These are phyloP conservation scores for Cecidostiba fungosa DNA, from an alignment of 2,888 invertebrate species.

Conservation along the genomic window DNA sequence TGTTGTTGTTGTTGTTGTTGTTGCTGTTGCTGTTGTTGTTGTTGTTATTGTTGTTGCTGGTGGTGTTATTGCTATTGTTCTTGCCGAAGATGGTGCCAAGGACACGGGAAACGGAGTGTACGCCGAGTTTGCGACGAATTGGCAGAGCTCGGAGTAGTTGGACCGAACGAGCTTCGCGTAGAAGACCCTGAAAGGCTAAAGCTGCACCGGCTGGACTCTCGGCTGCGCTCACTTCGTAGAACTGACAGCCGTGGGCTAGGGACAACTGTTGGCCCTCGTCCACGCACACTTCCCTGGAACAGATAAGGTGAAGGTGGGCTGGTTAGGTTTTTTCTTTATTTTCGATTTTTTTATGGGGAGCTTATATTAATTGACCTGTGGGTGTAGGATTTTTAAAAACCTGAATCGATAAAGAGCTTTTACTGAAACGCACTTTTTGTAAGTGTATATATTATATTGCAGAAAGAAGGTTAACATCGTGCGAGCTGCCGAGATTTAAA, in stretches of 20 bases:
- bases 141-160: conserved; percentile 86
- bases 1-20: conserved; percentile 69
- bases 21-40: conserved; percentile 78
- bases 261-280: conserved; percentile 91
- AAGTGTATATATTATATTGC: background rate
- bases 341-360: conserved; percentile 63
- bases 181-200: conserved; percentile 88
- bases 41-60: conserved; percentile 80
- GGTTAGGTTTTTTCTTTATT: background rate
- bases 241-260: conserved; percentile 89
- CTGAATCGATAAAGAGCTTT: too few relatives aligned
- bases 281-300: conserved; percentile 87
- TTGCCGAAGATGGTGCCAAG: conserved; percentile 91
- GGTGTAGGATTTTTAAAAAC: conserved; percentile 43
- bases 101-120: conserved; percentile 89
- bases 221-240: conserved; percentile 92
- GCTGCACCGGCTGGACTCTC: conserved; percentile 91
- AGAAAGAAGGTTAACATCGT: background rate
- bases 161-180: conserved; percentile 89
- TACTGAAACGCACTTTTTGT: background rate
- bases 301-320: conserved; percentile 50
- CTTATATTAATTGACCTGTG: conserved; percentile 73
- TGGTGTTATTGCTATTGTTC: conserved; percentile 81
- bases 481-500: conserved; percentile 9
- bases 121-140: conserved; percentile 87